Evolutionary conservation across 2,113 vertebrate genomes (phyloP), one percentile per base, ranked within the genome.

Genomic region (Balaeniceps rex): DNA sequence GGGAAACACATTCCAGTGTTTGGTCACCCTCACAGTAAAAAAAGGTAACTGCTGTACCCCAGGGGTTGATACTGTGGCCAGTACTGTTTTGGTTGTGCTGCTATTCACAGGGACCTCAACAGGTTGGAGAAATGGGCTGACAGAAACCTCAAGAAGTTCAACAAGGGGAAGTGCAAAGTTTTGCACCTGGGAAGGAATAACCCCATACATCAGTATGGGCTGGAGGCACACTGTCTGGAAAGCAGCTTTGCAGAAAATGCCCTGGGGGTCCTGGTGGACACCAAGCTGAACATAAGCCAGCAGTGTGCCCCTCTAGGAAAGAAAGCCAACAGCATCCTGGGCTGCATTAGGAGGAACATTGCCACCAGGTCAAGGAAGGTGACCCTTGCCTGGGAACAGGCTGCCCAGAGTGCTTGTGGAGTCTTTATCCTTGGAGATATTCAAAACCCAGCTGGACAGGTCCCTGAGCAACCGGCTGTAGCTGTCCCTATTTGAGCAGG

Each of bases 1-100:
- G 10, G 23, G 3, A 4, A 71, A 51, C 1, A 1, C 2, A 2
- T 33, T 69, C 49, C 24, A 33, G 6, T 44, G 8, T 74, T 58
- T 72, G 38, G 5, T n/a, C 44, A 49, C 9, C 5, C 2, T 47
- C 14, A 49, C 14, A 33, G 18, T 31, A 31, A 33, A 66, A 64
- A 44, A 10, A 8, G 3, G 4, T 44, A 17, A 66, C 22, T 83
- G 6, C 4, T 60, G 22, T 55, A 65, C 24, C 13, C 38, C n/a
- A 36, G 12, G 9, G 6, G 4, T 11, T 77, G 40, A 66, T 51
- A 19, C 23, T 63, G n/a, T 13, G 18, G 8, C 18, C 34, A n/a
- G 11, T 44, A 49, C 14, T 33, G 24, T n/a, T 83, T 79, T 29
- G 15, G 1, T 36, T 75, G n/a, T 18, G 28, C 14, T 79, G 24